Conservation (phyloP, 2,113 vertebrate genomes). For the Climacteris rufus region DNA sequence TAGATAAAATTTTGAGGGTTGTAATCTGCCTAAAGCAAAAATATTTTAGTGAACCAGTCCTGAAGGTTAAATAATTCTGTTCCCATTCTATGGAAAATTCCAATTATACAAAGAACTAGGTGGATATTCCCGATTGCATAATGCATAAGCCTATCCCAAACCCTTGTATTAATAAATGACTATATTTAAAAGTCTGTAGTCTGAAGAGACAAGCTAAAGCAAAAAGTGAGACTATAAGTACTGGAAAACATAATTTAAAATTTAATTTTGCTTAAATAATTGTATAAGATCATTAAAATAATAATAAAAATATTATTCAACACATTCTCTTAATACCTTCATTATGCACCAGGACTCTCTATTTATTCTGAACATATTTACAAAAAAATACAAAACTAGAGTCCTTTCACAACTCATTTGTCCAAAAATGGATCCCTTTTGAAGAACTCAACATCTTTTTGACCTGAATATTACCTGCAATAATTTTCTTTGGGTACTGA, state of each 20-base stretch:
- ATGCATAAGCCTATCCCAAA: background rate
- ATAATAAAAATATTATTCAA: background rate
- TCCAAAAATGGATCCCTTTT: background rate
- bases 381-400: background rate
- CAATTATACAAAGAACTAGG: background rate
- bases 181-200: background rate
- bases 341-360: background rate
- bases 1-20: background rate
- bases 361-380: background rate
- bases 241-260: background rate
- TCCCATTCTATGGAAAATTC: background rate
- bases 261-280: background rate
- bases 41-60: background rate
- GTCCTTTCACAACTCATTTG: background rate
- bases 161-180: background rate
- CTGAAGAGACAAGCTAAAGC: background rate
- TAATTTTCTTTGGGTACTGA: background rate
- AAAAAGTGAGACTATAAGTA: background rate
- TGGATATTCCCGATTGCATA: background rate
- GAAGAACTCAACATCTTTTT: background rate
- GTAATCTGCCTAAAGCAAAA: background rate
- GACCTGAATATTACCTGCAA: background rate
- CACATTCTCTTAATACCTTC: background rate
- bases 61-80: background rate
- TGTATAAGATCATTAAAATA: background rate